Evolutionary conservation across 2,888 invertebrate species (phyloP).

Genomic region (Philaethria dido): DNA sequence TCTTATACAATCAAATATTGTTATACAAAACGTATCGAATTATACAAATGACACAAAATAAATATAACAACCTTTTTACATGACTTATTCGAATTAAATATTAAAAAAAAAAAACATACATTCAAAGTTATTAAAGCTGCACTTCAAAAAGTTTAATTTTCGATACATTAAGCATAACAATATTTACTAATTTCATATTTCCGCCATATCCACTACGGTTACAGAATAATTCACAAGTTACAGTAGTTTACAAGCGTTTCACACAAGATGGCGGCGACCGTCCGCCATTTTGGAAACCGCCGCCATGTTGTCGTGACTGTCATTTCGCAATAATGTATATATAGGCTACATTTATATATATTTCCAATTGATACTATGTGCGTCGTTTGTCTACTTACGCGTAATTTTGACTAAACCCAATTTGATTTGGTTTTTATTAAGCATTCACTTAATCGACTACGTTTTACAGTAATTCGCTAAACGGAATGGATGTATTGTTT

Average conservation of each 20-base stretch:
- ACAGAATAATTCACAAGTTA: constrained; percentile 18
- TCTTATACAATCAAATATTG: background rate
- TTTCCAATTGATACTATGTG: constrained; percentile 20
- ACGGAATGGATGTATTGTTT: constrained; percentile 12
- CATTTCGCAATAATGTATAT: constrained; percentile 17
- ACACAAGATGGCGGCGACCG: background rate
- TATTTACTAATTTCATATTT: background rate
- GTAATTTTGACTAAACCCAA: constrained; percentile 31
- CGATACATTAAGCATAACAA: background rate
- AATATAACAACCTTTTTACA: constrained; percentile 1
- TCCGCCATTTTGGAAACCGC: background rate
- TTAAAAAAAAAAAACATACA: background rate
- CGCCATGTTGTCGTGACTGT: constrained; percentile 4
- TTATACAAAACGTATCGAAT: background rate
- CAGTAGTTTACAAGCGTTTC: constrained; percentile 5
- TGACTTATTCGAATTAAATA: constrained; percentile 11
- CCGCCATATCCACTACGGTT: background rate
- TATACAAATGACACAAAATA: background rate
- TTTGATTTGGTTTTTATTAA: constrained; percentile 24
- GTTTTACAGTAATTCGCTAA: constrained; percentile 11
- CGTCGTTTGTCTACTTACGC: constrained; percentile 21
- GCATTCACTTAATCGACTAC: constrained; percentile 3
- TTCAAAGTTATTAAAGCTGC: constrained; percentile 17
- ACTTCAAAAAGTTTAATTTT: background rate
- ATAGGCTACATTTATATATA: constrained; percentile 18